phyloP scores from a whole-genome alignment of 30 jellyfish, hydroid and myxozoan species.

The Aurelia aurita complex sp. Pacific region DNA sequence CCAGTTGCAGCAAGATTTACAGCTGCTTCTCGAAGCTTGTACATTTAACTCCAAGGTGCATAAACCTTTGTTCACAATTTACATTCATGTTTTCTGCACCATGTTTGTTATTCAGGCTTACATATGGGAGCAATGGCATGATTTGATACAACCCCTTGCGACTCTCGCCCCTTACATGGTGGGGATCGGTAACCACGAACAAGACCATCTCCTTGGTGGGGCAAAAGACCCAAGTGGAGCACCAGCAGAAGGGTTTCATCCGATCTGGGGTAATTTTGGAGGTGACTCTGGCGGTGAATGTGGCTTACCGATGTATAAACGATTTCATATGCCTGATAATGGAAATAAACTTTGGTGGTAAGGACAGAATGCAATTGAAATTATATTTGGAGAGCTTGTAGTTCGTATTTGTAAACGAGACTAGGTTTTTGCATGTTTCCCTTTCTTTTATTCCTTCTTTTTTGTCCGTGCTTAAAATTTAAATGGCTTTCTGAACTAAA shows the following conservation, averaged over 20 bases:
- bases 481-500: no score
- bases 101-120: slow-evolving; percentile 61
- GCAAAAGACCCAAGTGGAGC: slow-evolving; percentile 95
- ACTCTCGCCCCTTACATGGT: slow-evolving; percentile 91
- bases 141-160: slow-evolving; percentile 74
- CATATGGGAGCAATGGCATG: slow-evolving; percentile 91
- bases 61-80: no score
- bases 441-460: no score
- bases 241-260: slow-evolving; percentile 86
- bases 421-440: no score
- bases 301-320: slow-evolving; percentile 84
- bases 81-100: no score
- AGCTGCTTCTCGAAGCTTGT: no score
- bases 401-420: no score
- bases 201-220: slow-evolving; percentile 84
- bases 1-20: no score
- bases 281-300: slow-evolving; percentile 97
- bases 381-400: no score
- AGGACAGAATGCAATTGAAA: background rate
- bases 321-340: slow-evolving; percentile 96
- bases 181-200: slow-evolving; percentile 94
- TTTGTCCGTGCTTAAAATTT: no score
- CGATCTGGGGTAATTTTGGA: slow-evolving; percentile 72
- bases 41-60: no score
- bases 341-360: slow-evolving; percentile 89